These are phyloP conservation scores for Apolygus lucorum DNA, from an alignment of 1,140 invertebrate genomes.

Conservation along the genomic window DNA sequence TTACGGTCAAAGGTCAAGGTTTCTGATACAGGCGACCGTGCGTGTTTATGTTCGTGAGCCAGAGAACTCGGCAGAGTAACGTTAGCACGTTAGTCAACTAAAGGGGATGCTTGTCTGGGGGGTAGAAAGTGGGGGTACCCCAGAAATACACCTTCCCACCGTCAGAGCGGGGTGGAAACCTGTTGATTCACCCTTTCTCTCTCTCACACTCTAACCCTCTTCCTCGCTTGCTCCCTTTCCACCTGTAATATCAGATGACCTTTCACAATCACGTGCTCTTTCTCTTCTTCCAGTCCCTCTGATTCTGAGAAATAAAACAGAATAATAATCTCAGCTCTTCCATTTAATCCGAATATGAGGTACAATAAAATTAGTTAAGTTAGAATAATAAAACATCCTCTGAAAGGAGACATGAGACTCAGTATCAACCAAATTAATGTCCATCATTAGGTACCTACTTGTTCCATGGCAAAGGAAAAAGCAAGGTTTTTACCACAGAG, in stretches of 20 bases:
- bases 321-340: too few relatives aligned
- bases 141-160: background rate
- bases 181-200: slow-evolving; percentile 11
- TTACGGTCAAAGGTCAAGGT: background rate
- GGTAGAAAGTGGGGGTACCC: background rate
- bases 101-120: background rate
- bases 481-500: too few relatives aligned
- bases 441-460: too few relatives aligned
- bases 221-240: slow-evolving; percentile 13
- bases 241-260: background rate
- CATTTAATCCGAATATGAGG: too few relatives aligned
- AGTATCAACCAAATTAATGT: too few relatives aligned
- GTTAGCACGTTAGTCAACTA: background rate
- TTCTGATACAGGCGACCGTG: background rate
- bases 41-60: slow-evolving; percentile 15
- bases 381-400: too few relatives aligned
- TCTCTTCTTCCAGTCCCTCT: too few relatives aligned
- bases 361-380: too few relatives aligned
- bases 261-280: background rate
- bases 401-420: too few relatives aligned
- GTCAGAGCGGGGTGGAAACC: background rate
- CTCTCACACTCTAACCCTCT: slow-evolving; percentile 22
- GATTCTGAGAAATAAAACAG: too few relatives aligned
- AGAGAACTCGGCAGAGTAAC: slow-evolving; percentile 4
- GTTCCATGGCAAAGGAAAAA: too few relatives aligned